Base-by-base conservation (phyloP, 2,888 invertebrate species). In the Melolontha melolontha region DNA sequence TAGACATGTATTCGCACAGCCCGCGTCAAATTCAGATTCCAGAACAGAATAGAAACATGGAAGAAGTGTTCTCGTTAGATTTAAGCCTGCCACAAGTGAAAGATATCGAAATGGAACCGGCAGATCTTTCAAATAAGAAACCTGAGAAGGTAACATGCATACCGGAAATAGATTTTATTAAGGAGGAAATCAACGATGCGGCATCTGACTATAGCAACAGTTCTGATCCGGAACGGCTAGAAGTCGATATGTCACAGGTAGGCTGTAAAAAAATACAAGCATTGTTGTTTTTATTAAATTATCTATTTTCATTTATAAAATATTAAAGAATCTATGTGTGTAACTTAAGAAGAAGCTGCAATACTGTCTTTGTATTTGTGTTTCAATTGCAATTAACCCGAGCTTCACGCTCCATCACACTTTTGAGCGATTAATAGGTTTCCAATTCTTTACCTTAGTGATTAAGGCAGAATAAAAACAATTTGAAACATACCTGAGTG, bases 181-280 rank as follows among this genome's bases (percentile, higher is more conserved):
- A 82, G 65, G 81, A 82, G 65, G 82, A 81, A 70, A 73, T 76
- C 49, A 77, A 78, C 71, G 79, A 79, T 75, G 78, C 77, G 44
- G 76, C 77, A 34, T 82, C 82, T 1, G 79, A 88, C 72, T 90
- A 88, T 80, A 91, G 91, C 80, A 90, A 89, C 79, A 90, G 90
- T 73, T 91, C 92, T 0, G 92, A 93, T 84, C 91, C 91, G 1
- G 91, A 91, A 75, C 85, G 92, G 75, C 83, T 92, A 75, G 91
- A 92, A 77, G 91, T 92, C 82, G 91, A 91, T 80, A 89, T 90
- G 80, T 84, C 85, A 40, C 84, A 84, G 77, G 84, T 82, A 77
- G 72, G 69, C 72, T 22, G 22, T 1, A 22, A 22, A 22, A 22
- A 22, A 2, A 22, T 22, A 22, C n/a, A n/a, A n/a, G n/a, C n/a